A percentile compares a stretch with the other conserved stretches of the same genome.
Evolutionary conservation across 2,113 vertebrate genomes (phyloP).

Genomic region (Indicator maculatus): DNA sequence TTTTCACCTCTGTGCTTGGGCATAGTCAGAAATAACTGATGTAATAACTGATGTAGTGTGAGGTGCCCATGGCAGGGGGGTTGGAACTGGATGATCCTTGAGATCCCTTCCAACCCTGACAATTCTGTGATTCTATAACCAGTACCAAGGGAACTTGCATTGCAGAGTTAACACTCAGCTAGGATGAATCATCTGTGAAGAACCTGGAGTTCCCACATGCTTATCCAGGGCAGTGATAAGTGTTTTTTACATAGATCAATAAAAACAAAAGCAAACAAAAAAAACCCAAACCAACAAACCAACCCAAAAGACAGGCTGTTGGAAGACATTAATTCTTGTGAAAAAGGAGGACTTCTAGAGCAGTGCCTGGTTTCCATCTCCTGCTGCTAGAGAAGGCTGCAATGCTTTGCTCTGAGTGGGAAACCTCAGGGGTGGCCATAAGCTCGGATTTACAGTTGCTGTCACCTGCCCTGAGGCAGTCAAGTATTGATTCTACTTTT

Average conservation of each 20-base stretch:
- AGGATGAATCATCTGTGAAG: neutral
- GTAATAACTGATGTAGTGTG: too few species aligned
- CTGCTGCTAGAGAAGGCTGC: neutral
- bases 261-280: too few species aligned
- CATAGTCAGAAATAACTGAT: neutral
- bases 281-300: too few species aligned
- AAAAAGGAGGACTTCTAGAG: neutral
- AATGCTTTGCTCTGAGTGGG: neutral
- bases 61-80: too few species aligned
- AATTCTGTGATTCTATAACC: too few species aligned
- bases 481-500: too few species aligned
- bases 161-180: neutral
- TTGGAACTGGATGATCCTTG: too few species aligned
- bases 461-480: too few species aligned
- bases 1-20: neutral
- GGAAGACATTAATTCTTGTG: neutral
- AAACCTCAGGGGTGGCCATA: too few species aligned
- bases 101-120: neutral
- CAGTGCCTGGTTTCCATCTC: neutral
- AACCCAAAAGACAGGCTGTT: neutral
- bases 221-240: accelerated
- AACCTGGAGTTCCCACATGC: neutral
- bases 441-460: too few species aligned
- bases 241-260: neutral
- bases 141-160: accelerated